Conservation (phyloP, 2,113 vertebrate genomes). For the Pomatorhinus ruficollis region DNA sequence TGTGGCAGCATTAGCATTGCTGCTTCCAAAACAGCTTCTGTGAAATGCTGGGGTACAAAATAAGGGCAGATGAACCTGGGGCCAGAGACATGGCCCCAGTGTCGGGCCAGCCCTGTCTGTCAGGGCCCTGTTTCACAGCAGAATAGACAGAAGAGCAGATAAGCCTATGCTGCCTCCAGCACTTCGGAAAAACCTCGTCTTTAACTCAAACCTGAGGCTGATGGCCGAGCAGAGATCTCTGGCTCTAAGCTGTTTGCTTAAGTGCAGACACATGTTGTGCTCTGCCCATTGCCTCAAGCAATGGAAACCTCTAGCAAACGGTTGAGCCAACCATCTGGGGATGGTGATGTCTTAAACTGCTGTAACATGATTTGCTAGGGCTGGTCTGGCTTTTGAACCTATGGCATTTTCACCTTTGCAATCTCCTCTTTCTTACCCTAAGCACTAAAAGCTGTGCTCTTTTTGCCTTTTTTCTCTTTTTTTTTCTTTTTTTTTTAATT, state of each 20-base stretch:
- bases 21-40: background rate
- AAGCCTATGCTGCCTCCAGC: background rate
- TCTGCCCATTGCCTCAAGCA: background rate
- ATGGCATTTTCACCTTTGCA: background rate
- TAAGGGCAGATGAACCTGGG: background rate
- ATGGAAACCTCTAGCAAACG: background rate
- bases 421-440: background rate
- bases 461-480: accelerated
- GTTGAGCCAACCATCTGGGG: background rate
- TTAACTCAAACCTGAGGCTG: background rate
- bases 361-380: background rate
- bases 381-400: background rate
- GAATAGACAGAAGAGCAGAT: background rate
- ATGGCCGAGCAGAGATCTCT: background rate
- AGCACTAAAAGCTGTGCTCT: background rate
- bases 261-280: background rate
- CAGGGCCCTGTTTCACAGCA: background rate
- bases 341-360: background rate
- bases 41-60: background rate
- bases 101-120: background rate
- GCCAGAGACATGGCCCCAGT: accelerated
- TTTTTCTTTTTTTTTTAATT: accelerated
- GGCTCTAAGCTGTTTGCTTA: background rate
- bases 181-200: background rate
- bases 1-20: background rate